A percentile compares a stretch with the other conserved stretches of the same genome.
Conservation (phyloP, 2,888 invertebrate genomes). For the Epinotia nisella region DNA sequence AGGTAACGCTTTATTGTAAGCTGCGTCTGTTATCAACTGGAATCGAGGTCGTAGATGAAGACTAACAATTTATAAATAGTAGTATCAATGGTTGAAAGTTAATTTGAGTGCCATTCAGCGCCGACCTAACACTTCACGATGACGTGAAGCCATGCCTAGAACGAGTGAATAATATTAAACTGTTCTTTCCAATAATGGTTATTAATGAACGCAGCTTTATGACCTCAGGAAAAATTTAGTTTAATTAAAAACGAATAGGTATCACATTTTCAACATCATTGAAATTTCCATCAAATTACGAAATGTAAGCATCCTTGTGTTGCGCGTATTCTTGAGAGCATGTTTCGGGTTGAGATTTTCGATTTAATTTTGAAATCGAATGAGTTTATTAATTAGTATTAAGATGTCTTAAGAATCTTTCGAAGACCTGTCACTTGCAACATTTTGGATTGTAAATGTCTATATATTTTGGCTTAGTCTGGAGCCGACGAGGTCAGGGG, state of each 20-base stretch:
- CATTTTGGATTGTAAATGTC: not conserved
- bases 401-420: not conserved
- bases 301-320: not conserved
- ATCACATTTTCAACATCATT: not conserved
- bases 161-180: not conserved
- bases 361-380: not conserved
- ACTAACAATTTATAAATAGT: no score
- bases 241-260: not conserved
- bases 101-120: no score
- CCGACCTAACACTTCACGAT: no score
- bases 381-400: not conserved
- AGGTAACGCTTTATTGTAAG: no score
- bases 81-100: no score
- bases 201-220: not conserved
- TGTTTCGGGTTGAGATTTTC: not conserved
- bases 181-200: not conserved
- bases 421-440: not conserved
- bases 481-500: constrained; percentile 26
- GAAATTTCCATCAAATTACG: not conserved
- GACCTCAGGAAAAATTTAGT: not conserved
- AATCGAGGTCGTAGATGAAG: no score
- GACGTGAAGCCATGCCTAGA: not conserved
- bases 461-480: constrained; percentile 24
- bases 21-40: no score
- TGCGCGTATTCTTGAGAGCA: not conserved